A percentile compares a stretch with the other conserved stretches of the same genome.
Conservation (phyloP, 2,797 vertebrate genomes). For the Clarias fuscus region DNA sequence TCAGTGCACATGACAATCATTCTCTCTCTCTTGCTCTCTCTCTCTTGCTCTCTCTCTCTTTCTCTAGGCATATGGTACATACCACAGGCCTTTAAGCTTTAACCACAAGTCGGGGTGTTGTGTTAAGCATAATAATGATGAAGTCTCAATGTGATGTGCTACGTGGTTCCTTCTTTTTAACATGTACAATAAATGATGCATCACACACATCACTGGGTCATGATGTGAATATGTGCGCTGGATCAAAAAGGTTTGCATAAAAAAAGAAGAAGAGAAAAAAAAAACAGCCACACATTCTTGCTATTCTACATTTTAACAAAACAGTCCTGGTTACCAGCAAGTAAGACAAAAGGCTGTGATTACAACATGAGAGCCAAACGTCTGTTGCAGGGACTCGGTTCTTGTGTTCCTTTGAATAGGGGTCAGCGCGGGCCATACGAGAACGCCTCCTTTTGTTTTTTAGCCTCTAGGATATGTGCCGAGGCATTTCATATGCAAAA, state of each 20-base stretch:
- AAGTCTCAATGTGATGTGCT: not conserved
- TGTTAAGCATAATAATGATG: not conserved
- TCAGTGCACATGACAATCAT: constrained; percentile 64
- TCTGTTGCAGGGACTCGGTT: constrained; percentile 20
- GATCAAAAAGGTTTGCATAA: not conserved
- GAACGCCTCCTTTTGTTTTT: constrained; percentile 64
- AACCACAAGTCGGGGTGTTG: constrained; percentile 20
- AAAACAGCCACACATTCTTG: constrained; percentile 8
- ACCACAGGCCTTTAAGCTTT: constrained; percentile 37
- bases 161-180: not conserved
- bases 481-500: constrained; percentile 67
- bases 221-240: not conserved
- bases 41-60: constrained; percentile 7
- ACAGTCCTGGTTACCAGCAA: constrained; percentile 36
- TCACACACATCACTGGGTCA: not conserved
- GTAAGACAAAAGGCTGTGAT: constrained; percentile 41
- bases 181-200: constrained; percentile 9
- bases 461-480: constrained; percentile 68
- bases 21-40: constrained; percentile 38
- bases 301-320: constrained; percentile 30
- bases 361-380: constrained; percentile 18
- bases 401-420: constrained; percentile 33
- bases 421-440: constrained; percentile 57
- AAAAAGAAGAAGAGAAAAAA: not conserved
- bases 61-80: constrained; percentile 41